Percentiles rank a stretch among this genome's conserved stretches.
phyloP scores from a whole-genome alignment of 2,113 vertebrate species.

The Holacanthus passer region DNA sequence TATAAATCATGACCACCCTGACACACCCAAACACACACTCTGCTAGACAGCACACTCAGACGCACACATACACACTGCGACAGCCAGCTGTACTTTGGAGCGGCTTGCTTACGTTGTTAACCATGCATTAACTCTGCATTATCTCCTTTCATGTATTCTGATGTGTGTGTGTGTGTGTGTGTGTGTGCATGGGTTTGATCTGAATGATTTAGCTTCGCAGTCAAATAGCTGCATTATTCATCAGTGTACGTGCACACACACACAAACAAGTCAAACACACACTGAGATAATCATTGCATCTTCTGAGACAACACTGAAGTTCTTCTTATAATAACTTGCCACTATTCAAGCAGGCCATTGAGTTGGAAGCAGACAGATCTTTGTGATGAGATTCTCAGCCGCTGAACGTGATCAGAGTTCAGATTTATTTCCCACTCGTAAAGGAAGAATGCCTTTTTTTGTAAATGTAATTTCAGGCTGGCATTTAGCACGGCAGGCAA shows the following conservation, averaged over 20 bases:
- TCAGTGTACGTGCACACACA: neutral
- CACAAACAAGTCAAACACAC: constrained; percentile 37
- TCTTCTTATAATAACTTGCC: constrained; percentile 65
- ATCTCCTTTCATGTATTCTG: constrained; percentile 17
- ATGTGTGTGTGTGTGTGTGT: constrained; percentile 14
- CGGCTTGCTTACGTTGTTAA: constrained; percentile 23
- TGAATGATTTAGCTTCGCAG: constrained; percentile 23
- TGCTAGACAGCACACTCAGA: neutral
- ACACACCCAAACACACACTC: constrained; percentile 13
- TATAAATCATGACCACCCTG: constrained; percentile 65
- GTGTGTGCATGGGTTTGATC: neutral
- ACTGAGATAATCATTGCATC: constrained; percentile 55
- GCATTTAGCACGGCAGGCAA: constrained; percentile 23
- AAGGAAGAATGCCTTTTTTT: neutral
- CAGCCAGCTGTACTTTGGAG: constrained; percentile 9
- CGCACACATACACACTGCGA: constrained; percentile 8
- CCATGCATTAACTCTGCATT: constrained; percentile 34
- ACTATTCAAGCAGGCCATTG: constrained; percentile 57
- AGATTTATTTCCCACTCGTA: neutral
- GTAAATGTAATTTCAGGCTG: constrained; percentile 32
- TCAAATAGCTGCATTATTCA: constrained; percentile 43
- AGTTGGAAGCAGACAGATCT: constrained; percentile 46
- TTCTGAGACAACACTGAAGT: constrained; percentile 56
- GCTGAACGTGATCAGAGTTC: constrained; percentile 58
- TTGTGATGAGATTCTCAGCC: constrained; percentile 62